These are phyloP conservation scores for Balaenoptera acutorostrata DNA, from an alignment of 2,113 vertebrate species.

Conservation along the genomic window DNA sequence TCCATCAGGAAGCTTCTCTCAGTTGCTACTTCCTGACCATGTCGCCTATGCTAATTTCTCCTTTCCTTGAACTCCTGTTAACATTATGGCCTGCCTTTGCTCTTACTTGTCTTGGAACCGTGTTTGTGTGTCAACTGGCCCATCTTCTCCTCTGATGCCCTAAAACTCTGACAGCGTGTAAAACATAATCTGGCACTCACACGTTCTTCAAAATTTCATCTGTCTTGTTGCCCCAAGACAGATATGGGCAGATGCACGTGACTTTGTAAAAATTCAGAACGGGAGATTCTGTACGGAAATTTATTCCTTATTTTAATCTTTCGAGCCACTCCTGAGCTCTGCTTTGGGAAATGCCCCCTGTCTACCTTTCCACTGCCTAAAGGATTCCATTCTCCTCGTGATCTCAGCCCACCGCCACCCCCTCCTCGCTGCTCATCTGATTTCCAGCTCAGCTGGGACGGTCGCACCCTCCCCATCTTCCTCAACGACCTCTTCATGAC, in stretches of 20 bases:
- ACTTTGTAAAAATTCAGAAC: conserved; percentile 4
- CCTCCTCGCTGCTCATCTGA: fast-evolving
- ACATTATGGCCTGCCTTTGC: background rate
- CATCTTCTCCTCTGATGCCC: background rate
- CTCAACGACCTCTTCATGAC: background rate
- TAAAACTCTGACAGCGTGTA: no score
- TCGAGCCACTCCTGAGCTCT: conserved; percentile 83
- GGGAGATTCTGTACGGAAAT: background rate
- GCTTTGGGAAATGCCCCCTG: conserved; percentile 83
- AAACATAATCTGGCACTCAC: background rate
- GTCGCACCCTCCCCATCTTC: background rate
- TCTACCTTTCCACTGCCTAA: conserved; percentile 60
- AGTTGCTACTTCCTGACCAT: background rate
- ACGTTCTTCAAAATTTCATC: background rate
- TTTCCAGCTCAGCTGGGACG: background rate
- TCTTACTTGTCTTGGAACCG: background rate
- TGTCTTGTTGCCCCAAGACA: background rate
- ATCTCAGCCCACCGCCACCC: background rate
- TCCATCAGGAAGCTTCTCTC: background rate
- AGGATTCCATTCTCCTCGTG: background rate
- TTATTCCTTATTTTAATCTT: conserved; percentile 56
- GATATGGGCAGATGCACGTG: background rate
- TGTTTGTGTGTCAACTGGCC: background rate
- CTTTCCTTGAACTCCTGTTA: background rate
- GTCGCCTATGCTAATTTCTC: background rate